phyloP scores from a whole-genome alignment of 2,888 invertebrate genomes.

The Noctua janthe region DNA sequence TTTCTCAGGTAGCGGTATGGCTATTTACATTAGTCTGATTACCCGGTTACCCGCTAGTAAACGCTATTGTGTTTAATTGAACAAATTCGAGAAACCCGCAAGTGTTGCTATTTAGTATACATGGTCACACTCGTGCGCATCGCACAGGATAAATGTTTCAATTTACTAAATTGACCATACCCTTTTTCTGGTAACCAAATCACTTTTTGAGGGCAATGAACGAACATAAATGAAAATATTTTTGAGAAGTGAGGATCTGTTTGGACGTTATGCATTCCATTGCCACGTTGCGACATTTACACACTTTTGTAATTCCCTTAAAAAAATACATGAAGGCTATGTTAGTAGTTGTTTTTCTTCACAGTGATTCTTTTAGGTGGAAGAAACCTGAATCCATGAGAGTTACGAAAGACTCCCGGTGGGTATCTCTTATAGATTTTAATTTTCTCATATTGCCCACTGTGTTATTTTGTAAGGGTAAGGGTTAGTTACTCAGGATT shows the following conservation, averaged over 20 bases:
- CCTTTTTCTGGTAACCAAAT: background rate
- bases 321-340: background rate
- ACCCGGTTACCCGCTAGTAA: background rate
- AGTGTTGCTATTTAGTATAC: background rate
- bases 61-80: conserved; percentile 14
- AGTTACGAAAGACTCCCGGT: background rate
- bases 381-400: background rate
- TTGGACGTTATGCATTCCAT: conserved; percentile 1
- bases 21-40: conserved; percentile 12
- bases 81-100: background rate
- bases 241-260: background rate
- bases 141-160: background rate
- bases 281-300: background rate
- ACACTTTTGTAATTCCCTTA: background rate
- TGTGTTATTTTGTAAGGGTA: too few species aligned
- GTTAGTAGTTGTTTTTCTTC: background rate
- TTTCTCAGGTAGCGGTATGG: conserved; percentile 41
- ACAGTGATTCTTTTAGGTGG: background rate
- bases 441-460: background rate
- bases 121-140: background rate
- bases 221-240: background rate
- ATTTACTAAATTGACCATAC: background rate
- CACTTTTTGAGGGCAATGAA: too few species aligned
- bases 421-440: background rate
- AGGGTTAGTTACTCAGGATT: background rate